Conservation (phyloP, 2,888 invertebrate genomes). For the Campoplex nolae region DNA sequence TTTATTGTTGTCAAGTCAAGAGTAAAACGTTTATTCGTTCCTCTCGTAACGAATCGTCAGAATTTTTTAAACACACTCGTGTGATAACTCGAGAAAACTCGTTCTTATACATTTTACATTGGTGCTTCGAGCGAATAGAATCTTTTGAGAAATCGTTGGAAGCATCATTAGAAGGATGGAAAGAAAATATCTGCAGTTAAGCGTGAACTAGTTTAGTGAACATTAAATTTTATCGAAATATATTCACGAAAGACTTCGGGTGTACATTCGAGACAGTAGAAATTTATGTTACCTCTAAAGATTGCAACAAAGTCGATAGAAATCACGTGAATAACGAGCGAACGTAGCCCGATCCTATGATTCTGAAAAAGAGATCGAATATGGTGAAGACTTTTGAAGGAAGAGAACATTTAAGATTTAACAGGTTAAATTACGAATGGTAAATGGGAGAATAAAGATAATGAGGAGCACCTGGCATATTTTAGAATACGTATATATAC, state of each 20-base stretch:
- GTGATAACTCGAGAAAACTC: slow-evolving; percentile 1
- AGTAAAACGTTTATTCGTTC: not conserved
- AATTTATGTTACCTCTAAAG: not conserved
- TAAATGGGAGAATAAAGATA: not conserved
- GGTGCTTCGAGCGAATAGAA: not conserved
- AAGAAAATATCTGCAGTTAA: not conserved
- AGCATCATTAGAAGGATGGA: not conserved
- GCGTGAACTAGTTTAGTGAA: not conserved
- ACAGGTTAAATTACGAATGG: not conserved
- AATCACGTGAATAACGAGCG: slow-evolving; percentile 35
- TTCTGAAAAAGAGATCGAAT: not conserved
- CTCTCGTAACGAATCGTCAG: not conserved
- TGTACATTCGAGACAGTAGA: not conserved
- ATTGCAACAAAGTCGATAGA: slow-evolving; percentile 42
- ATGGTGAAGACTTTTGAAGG: not conserved
- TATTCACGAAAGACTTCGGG: not conserved
- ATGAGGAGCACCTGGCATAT: slow-evolving; percentile 4
- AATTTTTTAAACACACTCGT: not conserved
- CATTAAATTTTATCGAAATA: slow-evolving; percentile 23
- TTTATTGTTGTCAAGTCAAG: not conserved
- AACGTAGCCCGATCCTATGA: not conserved
- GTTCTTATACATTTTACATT: not conserved
- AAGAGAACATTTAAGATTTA: not conserved
- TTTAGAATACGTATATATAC: not conserved
- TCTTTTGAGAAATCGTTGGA: not conserved